Base-by-base conservation (phyloP, 2,797 vertebrate species). In the Discoglossus pictus region DNA sequence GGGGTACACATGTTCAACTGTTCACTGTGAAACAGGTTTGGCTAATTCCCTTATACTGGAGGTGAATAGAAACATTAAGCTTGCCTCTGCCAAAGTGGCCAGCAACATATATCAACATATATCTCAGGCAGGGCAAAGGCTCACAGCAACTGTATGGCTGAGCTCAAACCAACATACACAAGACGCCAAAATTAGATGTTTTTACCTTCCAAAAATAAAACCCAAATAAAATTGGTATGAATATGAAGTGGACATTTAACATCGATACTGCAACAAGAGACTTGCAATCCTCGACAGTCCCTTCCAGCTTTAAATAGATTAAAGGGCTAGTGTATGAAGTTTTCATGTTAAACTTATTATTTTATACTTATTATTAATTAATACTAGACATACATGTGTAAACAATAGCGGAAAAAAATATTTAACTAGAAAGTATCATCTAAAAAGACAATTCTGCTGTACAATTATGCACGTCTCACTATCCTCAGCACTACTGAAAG, bases 1-100 rank as follows among this genome's bases (percentile, higher is more conserved):
- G 6, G 6, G 42, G 52, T 16, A 12, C 51, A 59, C 27, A 25
- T 50, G 59, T 56, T 56, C 44, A 62, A 40, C 21, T 23, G 34
- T 17, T 62, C 40, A 35, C 40, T 54, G 9, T 20, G 51, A 27
- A 5, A 54, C 31, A 21, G 3, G 13, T 42, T 3, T 39, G n/a
- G 3, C 4, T 16, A 10, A 36, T 21, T 36, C 6, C 27, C 27
- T 31, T n/a, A 4, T 31, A 8, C 27, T 31, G 27, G 4, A 4
- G 27, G 27, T n/a, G n/a, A n/a, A n/a, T n/a, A n/a, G n/a, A 23
- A 48, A 17, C 11, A 50, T n/a, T n/a, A n/a, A n/a, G n/a, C 17
- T 21, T 23, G 6, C 6, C 10, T n/a, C n/a, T 15, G 4, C 11
- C 18, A 38, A 12, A 13, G 4, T 6, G 8, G 17, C 47, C 9